A percentile compares a stretch with the other conserved stretches of the same genome.
Conservation (phyloP, 2,113 vertebrate genomes). For the Cervus canadensis region DNA sequence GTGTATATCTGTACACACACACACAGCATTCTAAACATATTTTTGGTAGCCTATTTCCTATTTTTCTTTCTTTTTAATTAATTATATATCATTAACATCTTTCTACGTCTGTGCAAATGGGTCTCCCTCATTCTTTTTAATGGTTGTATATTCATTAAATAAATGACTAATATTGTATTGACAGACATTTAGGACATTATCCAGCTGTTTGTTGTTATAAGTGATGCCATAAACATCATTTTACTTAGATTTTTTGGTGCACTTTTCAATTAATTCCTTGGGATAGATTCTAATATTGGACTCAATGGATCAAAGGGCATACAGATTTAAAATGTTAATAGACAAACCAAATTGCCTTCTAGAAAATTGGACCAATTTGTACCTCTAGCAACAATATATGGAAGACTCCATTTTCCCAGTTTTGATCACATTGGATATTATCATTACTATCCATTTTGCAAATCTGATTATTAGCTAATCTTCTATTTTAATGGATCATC, state of each 20-base stretch:
- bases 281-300: not conserved
- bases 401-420: not conserved
- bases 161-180: not conserved
- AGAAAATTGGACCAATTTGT: constrained; percentile 11
- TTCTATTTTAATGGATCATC: constrained; percentile 8
- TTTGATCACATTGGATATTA: not conserved
- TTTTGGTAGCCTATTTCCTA: not conserved
- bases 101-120: not conserved
- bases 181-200: not conserved
- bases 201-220: not conserved
- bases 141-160: not conserved
- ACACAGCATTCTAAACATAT: not conserved
- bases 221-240: not conserved
- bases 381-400: not conserved
- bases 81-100: not conserved
- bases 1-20: not conserved
- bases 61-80: not conserved
- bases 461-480: not conserved
- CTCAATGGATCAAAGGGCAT: not conserved
- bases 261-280: constrained; percentile 5
- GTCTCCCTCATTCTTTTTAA: not conserved
- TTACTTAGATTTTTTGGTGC: not conserved
- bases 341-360: not conserved
- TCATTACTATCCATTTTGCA: not conserved
- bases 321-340: constrained; percentile 3